phyloP scores from a whole-genome alignment of 1,140 invertebrate genomes.

The Phymorhynchus buccinoides region DNA sequence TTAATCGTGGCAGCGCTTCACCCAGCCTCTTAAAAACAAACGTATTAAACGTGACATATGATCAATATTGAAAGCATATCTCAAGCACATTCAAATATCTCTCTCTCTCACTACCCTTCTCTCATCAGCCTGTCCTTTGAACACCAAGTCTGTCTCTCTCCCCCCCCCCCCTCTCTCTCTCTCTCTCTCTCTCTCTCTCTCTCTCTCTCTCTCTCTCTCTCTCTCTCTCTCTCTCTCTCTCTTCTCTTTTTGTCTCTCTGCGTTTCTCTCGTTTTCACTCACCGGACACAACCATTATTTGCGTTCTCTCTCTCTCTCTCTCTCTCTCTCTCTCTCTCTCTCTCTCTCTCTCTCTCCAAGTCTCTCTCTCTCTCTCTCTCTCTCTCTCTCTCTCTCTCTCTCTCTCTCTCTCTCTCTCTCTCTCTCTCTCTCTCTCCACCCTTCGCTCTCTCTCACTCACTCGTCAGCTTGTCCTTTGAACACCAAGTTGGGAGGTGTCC shows the following conservation, averaged over 20 bases:
- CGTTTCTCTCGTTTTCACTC: background rate
- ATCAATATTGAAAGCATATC: too few species aligned
- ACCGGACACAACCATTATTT: background rate
- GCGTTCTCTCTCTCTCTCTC: conserved; percentile 15
- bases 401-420: too few species aligned
- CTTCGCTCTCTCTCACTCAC: conserved; percentile 35
- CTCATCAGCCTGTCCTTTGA: background rate
- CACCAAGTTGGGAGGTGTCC: conserved; percentile 89
- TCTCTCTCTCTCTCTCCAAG: background rate
- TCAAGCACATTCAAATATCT: too few species aligned
- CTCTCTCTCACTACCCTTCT: background rate
- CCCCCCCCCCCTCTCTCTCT: conserved; percentile 13
- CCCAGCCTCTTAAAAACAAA: too few species aligned
- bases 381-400: too few species aligned
- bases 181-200: conserved; percentile 7
- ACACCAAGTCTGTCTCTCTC: background rate
- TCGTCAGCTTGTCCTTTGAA: conserved; percentile 51
- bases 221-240: background rate
- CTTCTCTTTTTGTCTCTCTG: too few species aligned
- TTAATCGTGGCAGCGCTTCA: too few species aligned
- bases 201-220: background rate
- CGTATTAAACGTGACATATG: too few species aligned
- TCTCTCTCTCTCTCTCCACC: background rate
- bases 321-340: conserved; percentile 26
- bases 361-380: conserved; percentile 25